These are phyloP conservation scores for Enteromius radiatus DNA, from an alignment of 2,797 vertebrate genomes.

Conservation along the genomic window DNA sequence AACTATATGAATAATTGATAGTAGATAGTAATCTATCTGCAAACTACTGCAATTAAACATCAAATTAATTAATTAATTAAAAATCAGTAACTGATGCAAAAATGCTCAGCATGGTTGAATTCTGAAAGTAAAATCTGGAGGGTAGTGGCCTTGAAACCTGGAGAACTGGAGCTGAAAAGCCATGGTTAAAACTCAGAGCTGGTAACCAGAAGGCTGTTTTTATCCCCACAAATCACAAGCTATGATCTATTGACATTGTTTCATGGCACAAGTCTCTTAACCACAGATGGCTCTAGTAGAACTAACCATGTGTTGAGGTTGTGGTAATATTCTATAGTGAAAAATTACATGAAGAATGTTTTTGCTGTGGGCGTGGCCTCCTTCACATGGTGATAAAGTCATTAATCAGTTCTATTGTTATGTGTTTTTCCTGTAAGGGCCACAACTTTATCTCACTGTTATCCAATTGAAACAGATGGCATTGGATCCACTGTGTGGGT, in stretches of 20 bases:
- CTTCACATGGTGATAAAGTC: background rate
- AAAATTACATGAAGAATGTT: background rate
- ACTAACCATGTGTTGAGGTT: background rate
- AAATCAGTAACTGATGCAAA: background rate
- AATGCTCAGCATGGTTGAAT: background rate
- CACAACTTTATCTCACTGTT: slow-evolving; percentile 25
- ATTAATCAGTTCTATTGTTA: background rate
- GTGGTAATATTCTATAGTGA: background rate
- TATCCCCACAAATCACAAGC: slow-evolving; percentile 3
- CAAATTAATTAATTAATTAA: too few relatives aligned
- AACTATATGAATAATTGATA: too few relatives aligned
- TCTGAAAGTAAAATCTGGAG: background rate
- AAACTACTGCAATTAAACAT: too few relatives aligned
- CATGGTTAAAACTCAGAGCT: slow-evolving; percentile 17
- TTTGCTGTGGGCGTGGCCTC: background rate
- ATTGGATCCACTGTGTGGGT: slow-evolving; percentile 38
- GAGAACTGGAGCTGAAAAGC: background rate
- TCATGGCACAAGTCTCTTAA: slow-evolving; percentile 16
- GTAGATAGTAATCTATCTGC: too few relatives aligned
- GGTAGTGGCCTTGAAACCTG: background rate
- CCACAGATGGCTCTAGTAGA: background rate
- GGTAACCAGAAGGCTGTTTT: background rate
- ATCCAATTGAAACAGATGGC: slow-evolving; percentile 51
- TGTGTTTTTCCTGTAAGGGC: slow-evolving; percentile 32
- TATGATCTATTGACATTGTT: slow-evolving; percentile 6